These are phyloP conservation scores for Asarcornis scutulata DNA, from an alignment of 2,113 vertebrate species.

Conservation along the genomic window DNA sequence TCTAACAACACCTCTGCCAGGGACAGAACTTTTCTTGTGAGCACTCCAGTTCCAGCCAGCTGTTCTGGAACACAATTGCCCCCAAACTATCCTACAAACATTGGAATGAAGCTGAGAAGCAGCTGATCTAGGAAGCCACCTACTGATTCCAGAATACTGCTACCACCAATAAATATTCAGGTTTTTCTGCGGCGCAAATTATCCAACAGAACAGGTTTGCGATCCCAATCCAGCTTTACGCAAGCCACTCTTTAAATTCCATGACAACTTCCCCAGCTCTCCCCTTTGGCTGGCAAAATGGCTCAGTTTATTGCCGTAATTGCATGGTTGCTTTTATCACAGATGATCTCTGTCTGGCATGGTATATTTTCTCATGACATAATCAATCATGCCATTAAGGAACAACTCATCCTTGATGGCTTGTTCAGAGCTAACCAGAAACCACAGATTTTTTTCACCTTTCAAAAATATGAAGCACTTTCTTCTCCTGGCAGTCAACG, in stretches of 20 bases:
- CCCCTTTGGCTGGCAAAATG: background rate
- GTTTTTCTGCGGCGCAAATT: background rate
- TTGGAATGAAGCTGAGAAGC: background rate
- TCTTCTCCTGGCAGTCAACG: background rate
- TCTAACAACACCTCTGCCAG: background rate
- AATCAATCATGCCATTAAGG: slow-evolving; percentile 1
- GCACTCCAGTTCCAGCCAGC: background rate
- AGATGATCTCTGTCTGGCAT: background rate
- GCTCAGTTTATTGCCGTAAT: background rate
- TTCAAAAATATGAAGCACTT: background rate
- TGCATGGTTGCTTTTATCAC: background rate
- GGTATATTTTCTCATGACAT: background rate
- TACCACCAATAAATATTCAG: background rate
- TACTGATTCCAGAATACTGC: background rate
- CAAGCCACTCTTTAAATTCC: background rate
- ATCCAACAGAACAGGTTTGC: background rate
- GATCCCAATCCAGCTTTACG: background rate
- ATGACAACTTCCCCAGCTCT: background rate
- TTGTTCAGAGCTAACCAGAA: slow-evolving; percentile 29
- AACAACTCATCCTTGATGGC: slow-evolving; percentile 30
- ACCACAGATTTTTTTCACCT: background rate
- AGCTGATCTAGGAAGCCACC: slow-evolving; percentile 4
- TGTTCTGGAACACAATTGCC: background rate
- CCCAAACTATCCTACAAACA: background rate
- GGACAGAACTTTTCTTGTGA: background rate